These are phyloP conservation scores for Vanessa tameamea DNA, from an alignment of 1,140 invertebrate genomes.

Conservation along the genomic window DNA sequence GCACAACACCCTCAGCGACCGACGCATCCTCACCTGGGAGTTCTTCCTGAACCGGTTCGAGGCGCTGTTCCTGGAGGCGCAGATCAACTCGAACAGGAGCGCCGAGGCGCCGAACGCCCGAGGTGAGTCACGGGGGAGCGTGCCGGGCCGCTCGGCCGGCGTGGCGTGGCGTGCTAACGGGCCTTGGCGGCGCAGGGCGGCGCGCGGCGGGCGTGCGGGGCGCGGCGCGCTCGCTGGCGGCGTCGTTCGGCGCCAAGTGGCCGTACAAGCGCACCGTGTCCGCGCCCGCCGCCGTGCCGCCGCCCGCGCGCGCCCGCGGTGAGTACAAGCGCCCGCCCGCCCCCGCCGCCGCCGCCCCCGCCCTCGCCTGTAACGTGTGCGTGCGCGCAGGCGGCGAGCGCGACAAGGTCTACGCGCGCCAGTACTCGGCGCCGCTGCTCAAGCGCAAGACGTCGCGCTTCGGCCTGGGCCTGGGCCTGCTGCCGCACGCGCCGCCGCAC, in stretches of 20 bases:
- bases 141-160: constrained; percentile 76
- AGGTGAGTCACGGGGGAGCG: constrained; percentile 80
- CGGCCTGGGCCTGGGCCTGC: constrained; percentile 93
- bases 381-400: constrained; percentile 83
- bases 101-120: constrained; percentile 90
- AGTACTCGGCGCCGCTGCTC: constrained; percentile 93
- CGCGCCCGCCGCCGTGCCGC: constrained; percentile 90
- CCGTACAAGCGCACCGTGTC: constrained; percentile 97
- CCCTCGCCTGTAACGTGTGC: neutral
- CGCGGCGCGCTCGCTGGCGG: constrained; percentile 93
- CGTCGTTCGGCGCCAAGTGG: constrained; percentile 95
- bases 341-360: neutral
- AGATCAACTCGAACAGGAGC: constrained; percentile 92
- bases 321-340: neutral
- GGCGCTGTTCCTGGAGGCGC: constrained; percentile 96
- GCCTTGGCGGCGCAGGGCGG: constrained; percentile 84
- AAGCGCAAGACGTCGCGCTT: constrained; percentile 96
- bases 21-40: constrained; percentile 96
- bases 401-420: constrained; percentile 93
- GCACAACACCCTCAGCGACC: constrained; percentile 94
- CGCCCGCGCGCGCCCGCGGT: constrained; percentile 54
- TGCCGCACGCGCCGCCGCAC: constrained; percentile 82
- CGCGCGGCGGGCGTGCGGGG: constrained; percentile 71
- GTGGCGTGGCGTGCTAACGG: constrained; percentile 90
- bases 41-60: constrained; percentile 99